phyloP scores from a whole-genome alignment of 1,140 invertebrate species.

The Drosophila melanica region DNA sequence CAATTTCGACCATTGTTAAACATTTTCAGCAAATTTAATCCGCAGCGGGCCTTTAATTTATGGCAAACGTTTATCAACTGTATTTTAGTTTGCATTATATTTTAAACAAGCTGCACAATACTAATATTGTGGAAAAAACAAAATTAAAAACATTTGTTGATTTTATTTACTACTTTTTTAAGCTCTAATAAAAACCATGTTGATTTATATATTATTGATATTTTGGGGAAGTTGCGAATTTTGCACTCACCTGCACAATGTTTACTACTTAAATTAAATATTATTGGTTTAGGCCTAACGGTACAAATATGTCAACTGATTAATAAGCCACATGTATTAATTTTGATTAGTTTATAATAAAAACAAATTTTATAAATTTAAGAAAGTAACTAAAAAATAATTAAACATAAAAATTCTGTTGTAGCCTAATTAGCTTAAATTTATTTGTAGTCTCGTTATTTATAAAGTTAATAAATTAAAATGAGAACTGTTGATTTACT shows the following conservation, averaged over 20 bases:
- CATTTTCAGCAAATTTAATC: constrained; percentile 45
- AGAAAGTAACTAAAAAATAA: too few species aligned
- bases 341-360: too few species aligned
- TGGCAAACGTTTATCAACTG: constrained; percentile 11
- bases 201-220: constrained; percentile 27
- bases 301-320: too few species aligned
- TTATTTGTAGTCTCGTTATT: too few species aligned
- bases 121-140: background rate
- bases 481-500: too few species aligned
- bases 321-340: too few species aligned
- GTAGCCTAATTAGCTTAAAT: too few species aligned
- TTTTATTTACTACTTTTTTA: constrained; percentile 9
- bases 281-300: too few species aligned
- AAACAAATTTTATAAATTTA: too few species aligned
- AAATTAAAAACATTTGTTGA: background rate
- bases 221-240: constrained; percentile 1
- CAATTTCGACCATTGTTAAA: constrained; percentile 19
- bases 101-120: constrained; percentile 19
- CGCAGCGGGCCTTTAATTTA: constrained; percentile 31
- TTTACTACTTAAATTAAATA: too few species aligned
- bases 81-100: constrained; percentile 26
- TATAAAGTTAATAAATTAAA: too few species aligned
- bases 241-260: background rate
- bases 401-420: too few species aligned
- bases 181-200: constrained; percentile 3